A percentile compares a stretch with the other conserved stretches of the same genome.
These are phyloP conservation scores for Ophion ventricosus DNA, from an alignment of 2,888 invertebrate genomes.

Conservation along the genomic window DNA sequence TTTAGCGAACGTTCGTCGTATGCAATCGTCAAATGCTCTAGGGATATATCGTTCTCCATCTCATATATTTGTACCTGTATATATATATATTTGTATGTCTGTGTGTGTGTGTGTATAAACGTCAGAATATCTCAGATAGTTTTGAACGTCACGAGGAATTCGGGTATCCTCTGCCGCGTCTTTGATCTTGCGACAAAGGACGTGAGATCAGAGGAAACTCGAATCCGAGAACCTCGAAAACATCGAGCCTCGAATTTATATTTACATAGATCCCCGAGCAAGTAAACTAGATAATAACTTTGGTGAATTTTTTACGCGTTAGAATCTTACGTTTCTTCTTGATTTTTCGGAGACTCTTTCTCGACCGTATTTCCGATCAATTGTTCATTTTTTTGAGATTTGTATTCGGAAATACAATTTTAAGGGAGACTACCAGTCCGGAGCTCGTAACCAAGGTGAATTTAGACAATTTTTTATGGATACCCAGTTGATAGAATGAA, in stretches of 20 bases:
- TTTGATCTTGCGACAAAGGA: slow-evolving; percentile 63
- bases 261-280: not conserved
- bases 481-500: too few species aligned
- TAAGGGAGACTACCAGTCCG: too few species aligned
- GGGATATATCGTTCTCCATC: slow-evolving; percentile 53
- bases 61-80: slow-evolving; percentile 19
- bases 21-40: slow-evolving; percentile 60
- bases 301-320: not conserved
- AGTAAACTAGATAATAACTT: not conserved
- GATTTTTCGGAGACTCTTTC: not conserved
- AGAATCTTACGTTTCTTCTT: not conserved
- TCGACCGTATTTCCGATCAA: too few species aligned
- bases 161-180: slow-evolving; percentile 41
- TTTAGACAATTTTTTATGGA: too few species aligned
- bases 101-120: not conserved
- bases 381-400: too few species aligned
- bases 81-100: slow-evolving; percentile 11
- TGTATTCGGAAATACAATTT: too few species aligned
- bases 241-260: slow-evolving; percentile 15
- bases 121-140: slow-evolving; percentile 30
- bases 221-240: slow-evolving; percentile 21
- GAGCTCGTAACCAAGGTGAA: too few species aligned
- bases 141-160: slow-evolving; percentile 58
- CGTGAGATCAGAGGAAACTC: slow-evolving; percentile 35
- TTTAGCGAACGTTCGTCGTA: slow-evolving; percentile 39